Conservation (phyloP, 2,113 vertebrate genomes). For the Crotalus helleri region DNA sequence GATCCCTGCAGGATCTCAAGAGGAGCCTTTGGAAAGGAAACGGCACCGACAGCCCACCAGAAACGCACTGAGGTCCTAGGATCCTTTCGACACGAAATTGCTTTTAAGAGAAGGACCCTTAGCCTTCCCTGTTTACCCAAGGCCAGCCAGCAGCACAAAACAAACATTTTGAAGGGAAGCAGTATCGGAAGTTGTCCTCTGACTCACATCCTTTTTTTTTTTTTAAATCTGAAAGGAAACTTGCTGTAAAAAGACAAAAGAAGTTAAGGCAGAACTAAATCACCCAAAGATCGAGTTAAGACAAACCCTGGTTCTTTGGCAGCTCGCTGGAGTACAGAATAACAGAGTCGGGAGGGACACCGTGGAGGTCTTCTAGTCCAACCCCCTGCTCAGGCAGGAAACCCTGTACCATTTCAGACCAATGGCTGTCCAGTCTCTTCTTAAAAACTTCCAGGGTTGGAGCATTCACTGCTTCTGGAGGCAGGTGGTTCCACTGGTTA, state of each 20-base stretch:
- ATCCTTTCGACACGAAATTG: not conserved
- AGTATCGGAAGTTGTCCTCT: constrained; percentile 31
- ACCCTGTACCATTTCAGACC: not conserved
- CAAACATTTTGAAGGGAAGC: constrained; percentile 9
- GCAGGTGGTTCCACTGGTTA: not conserved
- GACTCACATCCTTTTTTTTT: constrained; percentile 17
- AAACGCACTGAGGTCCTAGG: too few relatives aligned
- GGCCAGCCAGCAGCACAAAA: not conserved
- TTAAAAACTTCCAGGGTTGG: not conserved
- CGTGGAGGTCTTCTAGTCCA: not conserved
- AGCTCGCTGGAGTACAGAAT: not conserved
- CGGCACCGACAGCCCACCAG: not conserved
- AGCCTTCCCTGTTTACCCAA: not conserved
- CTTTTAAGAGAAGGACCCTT: not conserved
- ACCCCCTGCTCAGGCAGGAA: not conserved
- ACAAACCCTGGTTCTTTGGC: not conserved
- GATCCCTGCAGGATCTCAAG: not conserved
- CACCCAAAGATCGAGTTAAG: not conserved
- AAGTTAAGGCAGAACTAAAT: constrained; percentile 1
- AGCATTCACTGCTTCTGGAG: not conserved
- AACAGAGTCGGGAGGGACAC: not conserved
- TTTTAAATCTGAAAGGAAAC: not conserved
- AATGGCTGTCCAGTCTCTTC: not conserved
- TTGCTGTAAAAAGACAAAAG: constrained; percentile 10
- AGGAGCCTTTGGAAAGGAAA: not conserved